Base-by-base conservation (phyloP, 1,140 invertebrate genomes). In the Drosophila busckii region DNA sequence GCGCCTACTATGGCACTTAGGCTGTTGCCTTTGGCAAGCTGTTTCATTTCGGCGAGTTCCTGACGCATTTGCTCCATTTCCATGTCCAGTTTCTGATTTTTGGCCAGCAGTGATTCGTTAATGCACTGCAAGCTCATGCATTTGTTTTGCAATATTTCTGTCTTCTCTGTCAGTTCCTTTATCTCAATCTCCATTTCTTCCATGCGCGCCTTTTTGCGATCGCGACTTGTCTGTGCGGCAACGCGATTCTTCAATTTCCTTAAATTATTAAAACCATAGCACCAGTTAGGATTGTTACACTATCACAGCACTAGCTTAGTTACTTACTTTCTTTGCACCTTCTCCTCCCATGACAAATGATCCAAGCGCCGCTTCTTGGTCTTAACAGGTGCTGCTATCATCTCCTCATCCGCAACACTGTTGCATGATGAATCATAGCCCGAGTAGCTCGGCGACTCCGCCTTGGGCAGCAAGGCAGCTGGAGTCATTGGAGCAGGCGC, bases 221-320 rank as follows among this genome's bases (percentile, higher is more conserved):
- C 98, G 40, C 98, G 90, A 0, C 97, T 98, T 26, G 95, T 97
- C 88, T 99, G 97, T n/a, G 98, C 98, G 23, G 98, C 97, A 8
- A 98, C 96, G 71, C 97, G 90, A 87, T 99, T 99, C 87, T 98
- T 99, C 63, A 99, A 86, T 89, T 99, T 99, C 87, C 97, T 97
- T 40, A 88, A 88, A 75, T 15, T 23, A 2, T 12, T 1, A 15
- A 3, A 53, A 23, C 4, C 0, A 17, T 7, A 0, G 7, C 1
- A 29, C 41, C 23, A 69, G 15, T 5, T 46, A 16, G 9, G 1
- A 7, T 31, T 8, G 10, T 5, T 12, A 5, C 1, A 8, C 3
- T 0, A 12, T 12, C 2, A 3, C 2, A 6, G 2, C 1, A 8
- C 1, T 6, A 91, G n/a, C n/a, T n/a, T n/a, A n/a, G n/a, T n/a